Evolutionary conservation across 2,797 vertebrate species (phyloP).

Genomic region (Mus caroli): DNA sequence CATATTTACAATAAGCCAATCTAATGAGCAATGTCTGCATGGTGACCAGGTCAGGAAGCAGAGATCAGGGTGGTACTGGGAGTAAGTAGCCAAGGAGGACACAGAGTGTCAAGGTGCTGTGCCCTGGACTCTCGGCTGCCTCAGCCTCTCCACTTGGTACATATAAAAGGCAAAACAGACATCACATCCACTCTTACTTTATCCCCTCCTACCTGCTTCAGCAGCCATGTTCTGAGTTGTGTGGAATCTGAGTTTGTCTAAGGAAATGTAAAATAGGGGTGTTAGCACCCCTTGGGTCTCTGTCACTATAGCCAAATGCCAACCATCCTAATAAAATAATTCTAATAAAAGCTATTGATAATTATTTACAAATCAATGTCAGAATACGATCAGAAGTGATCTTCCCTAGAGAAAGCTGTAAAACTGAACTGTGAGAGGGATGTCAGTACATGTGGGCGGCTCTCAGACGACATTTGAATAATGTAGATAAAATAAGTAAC

Average conservation of each 20-base stretch:
- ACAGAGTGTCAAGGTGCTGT: conserved; percentile 89
- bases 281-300: not conserved
- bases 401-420: conserved; percentile 23
- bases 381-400: conserved; percentile 57
- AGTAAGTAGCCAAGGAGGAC: conserved; percentile 84
- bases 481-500: not conserved
- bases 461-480: not conserved
- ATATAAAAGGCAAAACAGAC: conserved; percentile 66
- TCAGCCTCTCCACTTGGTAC: conserved; percentile 42
- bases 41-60: conserved; percentile 88
- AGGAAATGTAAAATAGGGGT: conserved; percentile 45
- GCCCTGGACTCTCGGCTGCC: conserved; percentile 64
- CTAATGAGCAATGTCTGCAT: conserved; percentile 88
- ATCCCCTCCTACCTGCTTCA: conserved; percentile 42
- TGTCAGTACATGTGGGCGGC: not conserved
- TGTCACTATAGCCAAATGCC: conserved; percentile 60
- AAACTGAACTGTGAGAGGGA: not conserved
- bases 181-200: conserved; percentile 48
- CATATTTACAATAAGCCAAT: conserved; percentile 88
- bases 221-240: conserved; percentile 16
- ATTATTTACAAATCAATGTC: not conserved
- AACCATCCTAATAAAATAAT: conserved; percentile 60
- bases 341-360: conserved; percentile 30
- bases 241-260: conserved; percentile 59
- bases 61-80: conserved; percentile 86